phyloP scores from a whole-genome alignment of 2,113 vertebrate species.

The Pristiophorus japonicus region DNA sequence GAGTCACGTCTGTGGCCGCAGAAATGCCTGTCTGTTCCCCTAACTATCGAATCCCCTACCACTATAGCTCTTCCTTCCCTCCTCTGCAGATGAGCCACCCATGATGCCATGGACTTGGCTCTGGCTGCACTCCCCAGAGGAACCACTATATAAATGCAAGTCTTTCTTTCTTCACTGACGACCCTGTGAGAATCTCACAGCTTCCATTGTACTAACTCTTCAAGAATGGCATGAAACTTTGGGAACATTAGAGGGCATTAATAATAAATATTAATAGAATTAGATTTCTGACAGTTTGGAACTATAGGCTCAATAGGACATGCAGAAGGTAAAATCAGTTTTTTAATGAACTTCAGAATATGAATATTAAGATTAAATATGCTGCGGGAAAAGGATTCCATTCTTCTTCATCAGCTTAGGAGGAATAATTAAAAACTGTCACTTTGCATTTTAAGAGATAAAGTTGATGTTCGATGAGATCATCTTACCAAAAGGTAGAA shows the following conservation, averaged over 20 bases:
- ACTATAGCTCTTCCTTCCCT: too few relatives aligned
- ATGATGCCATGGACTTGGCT: too few relatives aligned
- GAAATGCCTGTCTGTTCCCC: too few relatives aligned
- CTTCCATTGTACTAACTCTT: background rate
- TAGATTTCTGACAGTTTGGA: conserved; percentile 1
- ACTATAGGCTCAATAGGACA: background rate
- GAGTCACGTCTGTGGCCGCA: too few relatives aligned
- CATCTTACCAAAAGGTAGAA: background rate
- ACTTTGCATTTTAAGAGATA: background rate
- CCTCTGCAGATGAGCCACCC: too few relatives aligned
- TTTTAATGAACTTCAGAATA: conserved; percentile 1
- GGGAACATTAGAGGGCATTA: background rate
- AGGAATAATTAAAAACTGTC: conserved; percentile 16
- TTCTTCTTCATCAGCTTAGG: background rate
- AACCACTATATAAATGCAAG: background rate
- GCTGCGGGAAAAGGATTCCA: background rate
- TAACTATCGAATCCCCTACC: too few relatives aligned
- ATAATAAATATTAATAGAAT: conserved; percentile 1
- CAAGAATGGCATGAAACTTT: background rate
- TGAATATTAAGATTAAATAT: background rate
- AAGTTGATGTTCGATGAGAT: background rate
- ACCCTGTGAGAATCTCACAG: background rate
- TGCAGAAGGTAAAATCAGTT: background rate
- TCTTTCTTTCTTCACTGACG: background rate
- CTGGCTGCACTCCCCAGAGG: too few relatives aligned